These are phyloP conservation scores for Lepidocyrtinus sp. DNA, from an alignment of 2,888 invertebrate species.

Conservation along the genomic window DNA sequence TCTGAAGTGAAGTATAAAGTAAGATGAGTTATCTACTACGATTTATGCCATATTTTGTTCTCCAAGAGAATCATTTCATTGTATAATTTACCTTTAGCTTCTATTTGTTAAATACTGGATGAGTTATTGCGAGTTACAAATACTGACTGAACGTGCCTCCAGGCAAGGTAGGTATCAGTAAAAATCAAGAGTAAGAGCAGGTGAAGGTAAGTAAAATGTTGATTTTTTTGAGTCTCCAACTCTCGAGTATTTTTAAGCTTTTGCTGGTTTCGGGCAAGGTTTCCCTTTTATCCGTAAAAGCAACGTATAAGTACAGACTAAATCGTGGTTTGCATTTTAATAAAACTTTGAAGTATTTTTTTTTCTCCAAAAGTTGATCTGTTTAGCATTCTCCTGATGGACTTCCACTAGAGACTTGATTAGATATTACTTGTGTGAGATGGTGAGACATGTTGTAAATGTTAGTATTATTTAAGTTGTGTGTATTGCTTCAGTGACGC, in stretches of 20 bases:
- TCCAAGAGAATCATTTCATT: background rate
- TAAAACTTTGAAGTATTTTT: background rate
- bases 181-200: background rate
- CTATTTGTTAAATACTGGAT: constrained; percentile 25
- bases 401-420: background rate
- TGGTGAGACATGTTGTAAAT: constrained; percentile 20
- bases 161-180: background rate
- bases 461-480: constrained; percentile 46
- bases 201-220: background rate
- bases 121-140: constrained; percentile 40
- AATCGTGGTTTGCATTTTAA: constrained; percentile 54
- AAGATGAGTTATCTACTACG: too few species aligned
- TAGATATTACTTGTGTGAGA: constrained; percentile 38
- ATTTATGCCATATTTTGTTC: constrained; percentile 33
- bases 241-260: background rate
- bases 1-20: constrained; percentile 9
- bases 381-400: constrained; percentile 48
- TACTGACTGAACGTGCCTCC: constrained; percentile 14
- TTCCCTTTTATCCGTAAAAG: background rate
- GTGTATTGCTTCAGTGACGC: constrained; percentile 36
- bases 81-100: background rate
- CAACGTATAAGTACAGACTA: background rate
- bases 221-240: background rate
- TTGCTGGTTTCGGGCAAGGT: background rate
- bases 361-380: constrained; percentile 31